phyloP scores from a whole-genome alignment of 2,797 vertebrate species.

The Siniperca scherzeri region DNA sequence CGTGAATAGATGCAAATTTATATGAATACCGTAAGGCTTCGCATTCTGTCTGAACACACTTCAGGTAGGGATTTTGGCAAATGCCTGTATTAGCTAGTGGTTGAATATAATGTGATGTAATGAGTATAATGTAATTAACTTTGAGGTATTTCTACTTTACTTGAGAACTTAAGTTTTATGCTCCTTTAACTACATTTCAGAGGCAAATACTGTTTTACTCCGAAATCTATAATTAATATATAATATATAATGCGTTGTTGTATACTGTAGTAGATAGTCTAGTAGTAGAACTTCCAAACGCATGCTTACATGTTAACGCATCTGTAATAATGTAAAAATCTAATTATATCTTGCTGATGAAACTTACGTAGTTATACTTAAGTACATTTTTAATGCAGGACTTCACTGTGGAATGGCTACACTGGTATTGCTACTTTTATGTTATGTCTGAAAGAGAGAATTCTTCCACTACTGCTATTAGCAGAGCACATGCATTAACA shows the following conservation, averaged over 20 bases:
- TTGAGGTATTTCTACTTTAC: neutral
- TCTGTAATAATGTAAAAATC: neutral
- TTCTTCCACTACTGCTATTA: constrained; percentile 5
- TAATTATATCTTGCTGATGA: neutral
- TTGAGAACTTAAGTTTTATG: neutral
- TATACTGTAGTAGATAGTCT: neutral
- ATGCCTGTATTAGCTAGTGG: neutral
- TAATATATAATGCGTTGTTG: neutral
- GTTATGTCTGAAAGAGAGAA: neutral
- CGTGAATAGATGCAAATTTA: no score
- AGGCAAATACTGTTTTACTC: neutral
- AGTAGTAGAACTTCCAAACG: neutral
- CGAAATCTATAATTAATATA: neutral
- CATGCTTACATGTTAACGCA: neutral
- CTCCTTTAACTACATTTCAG: neutral
- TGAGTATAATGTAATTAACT: neutral
- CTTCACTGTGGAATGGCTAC: neutral
- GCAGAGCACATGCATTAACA: constrained; percentile 49
- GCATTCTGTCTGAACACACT: neutral
- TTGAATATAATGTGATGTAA: neutral
- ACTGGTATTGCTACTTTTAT: neutral
- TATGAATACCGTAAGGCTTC: neutral
- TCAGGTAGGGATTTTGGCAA: neutral
- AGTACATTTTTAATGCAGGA: neutral
- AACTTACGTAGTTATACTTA: neutral